Base-by-base conservation (phyloP, 30 jellyfish, hydroid and myxozoan species). In the Pseudorhiza aurosa region DNA sequence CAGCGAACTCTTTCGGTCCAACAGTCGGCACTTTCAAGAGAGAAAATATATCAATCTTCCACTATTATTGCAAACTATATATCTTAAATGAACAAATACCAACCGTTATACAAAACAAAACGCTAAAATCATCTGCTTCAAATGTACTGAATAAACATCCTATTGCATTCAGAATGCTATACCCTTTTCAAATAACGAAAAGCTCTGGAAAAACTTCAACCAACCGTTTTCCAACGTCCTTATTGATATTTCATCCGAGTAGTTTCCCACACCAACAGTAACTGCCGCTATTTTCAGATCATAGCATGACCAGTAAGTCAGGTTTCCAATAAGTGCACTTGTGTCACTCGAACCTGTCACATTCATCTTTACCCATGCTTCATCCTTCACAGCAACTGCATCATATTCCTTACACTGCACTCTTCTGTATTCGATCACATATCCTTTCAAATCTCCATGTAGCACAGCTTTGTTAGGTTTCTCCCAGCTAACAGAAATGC, bases 201-300 rank as follows among this genome's bases (percentile, higher is more conserved):
- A 29, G 58, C 11, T 27, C 26, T 6, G 14, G 44, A 29, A 1
- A 12, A 62, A 27, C 12, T 9, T 30, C 28, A 31, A n/a, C 79
- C 2, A 42, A 70, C 84, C 84, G 18, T 70, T 44, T 46, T 70
- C 84, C 9, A 22, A 8, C n/a, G 83, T 69, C 28, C 83, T 42
- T 3, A 35, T 29, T 29, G 42, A 12, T 11, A 8, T 9, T 10
- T 18, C 53, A 5, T 27, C 18, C 12, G 70, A 35, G 30, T 8
- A 69, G 5, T 45, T 45, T 5, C 83, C 83, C 8, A 6, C 70
- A 25, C 50, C 69, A 40, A 69, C 69, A 0, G 83, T 69, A 10
- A 47, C 71, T 27, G 83, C 51, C 29, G 69, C 29, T 0, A 69
- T 31, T 11, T 47, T 29, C 53, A 69, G 31, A 10, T 69, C 65